Conservation (phyloP, 2,888 invertebrate species). For the Phaonia tiefii region DNA sequence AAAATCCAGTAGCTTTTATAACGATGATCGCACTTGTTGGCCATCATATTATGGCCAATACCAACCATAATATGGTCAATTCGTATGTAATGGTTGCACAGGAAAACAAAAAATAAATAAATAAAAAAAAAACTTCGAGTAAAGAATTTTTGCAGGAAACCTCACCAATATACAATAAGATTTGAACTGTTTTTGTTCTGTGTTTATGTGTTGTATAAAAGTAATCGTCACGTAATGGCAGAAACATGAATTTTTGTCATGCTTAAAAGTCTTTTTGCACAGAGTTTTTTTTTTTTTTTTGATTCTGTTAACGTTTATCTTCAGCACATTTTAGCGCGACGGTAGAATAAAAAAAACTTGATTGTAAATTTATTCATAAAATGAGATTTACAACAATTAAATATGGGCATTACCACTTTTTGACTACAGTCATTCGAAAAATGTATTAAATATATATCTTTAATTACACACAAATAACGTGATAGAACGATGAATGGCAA, state of each 20-base stretch:
- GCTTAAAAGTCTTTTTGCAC: constrained; percentile 59
- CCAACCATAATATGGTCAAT: constrained; percentile 43
- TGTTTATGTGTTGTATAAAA: constrained; percentile 59
- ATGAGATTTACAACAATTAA: constrained; percentile 28
- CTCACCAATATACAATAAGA: constrained; percentile 15
- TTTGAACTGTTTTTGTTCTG: constrained; percentile 11
- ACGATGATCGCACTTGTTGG: constrained; percentile 70
- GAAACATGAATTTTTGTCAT: constrained; percentile 67
- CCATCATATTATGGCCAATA: constrained; percentile 53
- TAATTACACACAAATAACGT: constrained; percentile 26
- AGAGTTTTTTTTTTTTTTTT: not conserved
- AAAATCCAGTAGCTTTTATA: constrained; percentile 78
- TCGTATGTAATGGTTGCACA: constrained; percentile 38
- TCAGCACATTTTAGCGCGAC: not conserved
- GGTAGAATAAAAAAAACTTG: constrained; percentile 37
- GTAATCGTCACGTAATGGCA: constrained; percentile 67
- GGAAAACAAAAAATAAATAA: constrained; percentile 7
- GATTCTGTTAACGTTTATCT: too few relatives aligned
- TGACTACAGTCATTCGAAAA: not conserved
- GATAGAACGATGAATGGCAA: not conserved
- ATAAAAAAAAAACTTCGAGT: constrained; percentile 8
- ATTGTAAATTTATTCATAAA: constrained; percentile 61
- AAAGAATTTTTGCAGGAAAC: constrained; percentile 52
- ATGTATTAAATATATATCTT: constrained; percentile 17
- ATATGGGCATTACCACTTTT: constrained; percentile 10